Percentiles rank a stretch among this genome's conserved stretches.
Evolutionary conservation across 2,888 invertebrate species (phyloP).

Genomic region (Xestia sexstrigata): DNA sequence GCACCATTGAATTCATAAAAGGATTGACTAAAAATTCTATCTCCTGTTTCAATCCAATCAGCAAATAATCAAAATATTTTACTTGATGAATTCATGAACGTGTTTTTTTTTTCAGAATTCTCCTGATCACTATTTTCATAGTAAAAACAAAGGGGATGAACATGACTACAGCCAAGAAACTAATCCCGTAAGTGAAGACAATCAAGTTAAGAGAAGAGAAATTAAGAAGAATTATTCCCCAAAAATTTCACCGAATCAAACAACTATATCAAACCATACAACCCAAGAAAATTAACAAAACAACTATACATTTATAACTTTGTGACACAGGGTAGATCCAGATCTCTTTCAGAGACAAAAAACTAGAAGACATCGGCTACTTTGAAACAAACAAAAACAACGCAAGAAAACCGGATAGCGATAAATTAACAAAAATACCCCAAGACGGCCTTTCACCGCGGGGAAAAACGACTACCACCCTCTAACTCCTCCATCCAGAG

Average conservation of each 20-base stretch:
- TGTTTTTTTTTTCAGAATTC: conserved; percentile 66
- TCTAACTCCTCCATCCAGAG: not conserved
- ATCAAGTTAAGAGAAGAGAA: not conserved
- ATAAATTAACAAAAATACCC: not conserved
- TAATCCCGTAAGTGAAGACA: conserved; percentile 72
- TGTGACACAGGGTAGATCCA: not conserved
- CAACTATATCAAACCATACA: not conserved
- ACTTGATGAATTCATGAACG: not conserved
- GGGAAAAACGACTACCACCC: no score
- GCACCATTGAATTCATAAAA: not conserved
- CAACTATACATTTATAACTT: not conserved
- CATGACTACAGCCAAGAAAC: conserved; percentile 73
- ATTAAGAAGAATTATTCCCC: not conserved
- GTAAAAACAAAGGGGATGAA: conserved; percentile 71
- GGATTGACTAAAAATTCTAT: not conserved
- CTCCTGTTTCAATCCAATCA: not conserved
- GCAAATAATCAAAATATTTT: not conserved
- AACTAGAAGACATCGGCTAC: not conserved
- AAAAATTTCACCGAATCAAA: not conserved
- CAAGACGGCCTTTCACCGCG: not conserved
- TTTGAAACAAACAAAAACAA: not conserved
- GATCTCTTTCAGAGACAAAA: not conserved
- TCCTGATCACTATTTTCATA: conserved; percentile 67
- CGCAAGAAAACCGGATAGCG: not conserved
- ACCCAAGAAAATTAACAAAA: not conserved